These are phyloP conservation scores for Phyllotreta cruciferae DNA, from an alignment of 2,888 invertebrate genomes.

Conservation along the genomic window DNA sequence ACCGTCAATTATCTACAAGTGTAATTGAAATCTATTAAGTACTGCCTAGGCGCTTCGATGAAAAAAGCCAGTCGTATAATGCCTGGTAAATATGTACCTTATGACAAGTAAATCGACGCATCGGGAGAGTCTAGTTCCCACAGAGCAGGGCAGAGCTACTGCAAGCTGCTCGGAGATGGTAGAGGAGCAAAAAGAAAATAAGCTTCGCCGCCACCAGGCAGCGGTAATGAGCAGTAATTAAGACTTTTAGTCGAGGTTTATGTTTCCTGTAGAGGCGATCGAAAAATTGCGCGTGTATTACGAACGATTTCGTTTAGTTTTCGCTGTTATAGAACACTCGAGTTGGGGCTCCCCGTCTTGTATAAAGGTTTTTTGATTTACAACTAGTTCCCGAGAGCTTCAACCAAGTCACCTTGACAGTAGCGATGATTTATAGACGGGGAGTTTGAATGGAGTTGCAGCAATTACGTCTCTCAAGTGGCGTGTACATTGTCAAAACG, in stretches of 20 bases:
- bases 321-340: too few relatives aligned
- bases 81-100: constrained; percentile 6
- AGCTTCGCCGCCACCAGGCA: background rate
- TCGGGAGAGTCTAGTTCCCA: constrained; percentile 4
- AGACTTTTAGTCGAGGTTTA: background rate
- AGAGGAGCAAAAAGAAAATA: background rate
- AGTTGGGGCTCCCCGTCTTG: too few relatives aligned
- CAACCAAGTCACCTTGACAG: too few relatives aligned
- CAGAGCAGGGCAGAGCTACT: constrained; percentile 1
- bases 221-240: constrained; percentile 5
- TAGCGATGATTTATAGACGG: too few relatives aligned
- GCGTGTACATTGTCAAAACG: too few relatives aligned
- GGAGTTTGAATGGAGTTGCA: too few relatives aligned
- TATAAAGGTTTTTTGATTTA: too few relatives aligned
- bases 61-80: constrained; percentile 4
- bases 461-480: too few relatives aligned
- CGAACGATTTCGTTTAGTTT: too few relatives aligned
- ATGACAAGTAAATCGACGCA: constrained; percentile 10
- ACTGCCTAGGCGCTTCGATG: background rate
- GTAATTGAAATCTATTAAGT: constrained; percentile 10
- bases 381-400: too few relatives aligned
- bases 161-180: background rate
- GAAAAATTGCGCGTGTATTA: too few relatives aligned
- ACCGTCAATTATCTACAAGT: constrained; percentile 4
- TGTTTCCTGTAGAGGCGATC: background rate